A percentile compares a stretch with the other conserved stretches of the same genome.
phyloP scores from a whole-genome alignment of 2,888 invertebrate species.

The Oscheius myriophilus region DNA sequence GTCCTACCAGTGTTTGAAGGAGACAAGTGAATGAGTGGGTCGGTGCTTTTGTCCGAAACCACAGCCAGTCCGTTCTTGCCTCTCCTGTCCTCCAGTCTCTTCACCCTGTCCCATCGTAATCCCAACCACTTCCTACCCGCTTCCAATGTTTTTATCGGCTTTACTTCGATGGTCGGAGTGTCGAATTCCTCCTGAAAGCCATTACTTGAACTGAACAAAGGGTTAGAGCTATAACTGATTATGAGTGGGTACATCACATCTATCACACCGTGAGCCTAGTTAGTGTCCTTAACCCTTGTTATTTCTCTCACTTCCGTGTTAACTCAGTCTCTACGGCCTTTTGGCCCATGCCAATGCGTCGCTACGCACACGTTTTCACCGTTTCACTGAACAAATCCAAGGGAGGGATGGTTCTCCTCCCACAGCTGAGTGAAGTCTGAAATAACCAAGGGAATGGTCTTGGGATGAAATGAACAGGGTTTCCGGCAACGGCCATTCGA shows the following conservation, averaged over 20 bases:
- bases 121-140: constrained; percentile 25
- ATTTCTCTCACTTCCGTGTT: no score
- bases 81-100: constrained; percentile 7
- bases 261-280: no score
- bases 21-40: constrained; percentile 57
- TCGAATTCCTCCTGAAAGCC: constrained; percentile 47
- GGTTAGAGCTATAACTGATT: neutral
- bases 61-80: constrained; percentile 51
- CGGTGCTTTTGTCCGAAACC: constrained; percentile 61
- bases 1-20: constrained; percentile 37
- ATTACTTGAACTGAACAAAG: no score
- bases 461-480: constrained; percentile 1
- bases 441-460: no score
- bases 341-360: no score
- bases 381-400: no score
- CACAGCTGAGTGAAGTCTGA: no score
- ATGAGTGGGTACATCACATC: neutral
- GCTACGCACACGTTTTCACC: no score
- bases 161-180: constrained; percentile 47
- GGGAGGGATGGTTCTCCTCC: no score
- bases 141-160: constrained; percentile 32
- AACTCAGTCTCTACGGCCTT: no score
- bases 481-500: no score
- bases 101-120: constrained; percentile 21
- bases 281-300: no score